Conservation (phyloP, 2,888 invertebrate genomes). For the Cosmorhoe ocellata region DNA sequence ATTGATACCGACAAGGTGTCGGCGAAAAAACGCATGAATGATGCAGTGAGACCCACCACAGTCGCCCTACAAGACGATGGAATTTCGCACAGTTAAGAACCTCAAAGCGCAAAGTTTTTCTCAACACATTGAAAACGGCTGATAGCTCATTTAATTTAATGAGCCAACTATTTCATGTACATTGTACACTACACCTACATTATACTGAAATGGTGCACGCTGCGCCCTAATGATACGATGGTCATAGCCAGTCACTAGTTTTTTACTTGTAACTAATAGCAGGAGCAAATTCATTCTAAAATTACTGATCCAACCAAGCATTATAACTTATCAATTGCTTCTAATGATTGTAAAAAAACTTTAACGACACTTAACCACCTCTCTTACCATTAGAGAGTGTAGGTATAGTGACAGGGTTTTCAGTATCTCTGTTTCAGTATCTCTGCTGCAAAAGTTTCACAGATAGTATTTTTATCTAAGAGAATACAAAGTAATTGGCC, state of each 20-base stretch:
- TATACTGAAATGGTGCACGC: slow-evolving; percentile 25
- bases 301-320: no score
- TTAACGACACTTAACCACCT: no score
- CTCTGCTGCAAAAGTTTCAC: no score
- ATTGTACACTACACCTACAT: slow-evolving; percentile 19
- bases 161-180: slow-evolving; percentile 49
- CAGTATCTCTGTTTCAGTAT: no score
- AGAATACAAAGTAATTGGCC: no score
- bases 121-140: slow-evolving; percentile 60
- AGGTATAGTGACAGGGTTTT: no score
- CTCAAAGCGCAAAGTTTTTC: slow-evolving; percentile 70
- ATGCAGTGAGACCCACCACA: slow-evolving; percentile 75
- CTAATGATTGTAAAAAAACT: no score
- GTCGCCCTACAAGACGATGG: slow-evolving; percentile 71
- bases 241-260: slow-evolving; percentile 5
- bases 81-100: slow-evolving; percentile 71
- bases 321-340: no score
- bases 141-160: slow-evolving; percentile 78
- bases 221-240: slow-evolving; percentile 15
- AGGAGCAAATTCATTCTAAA: neutral
- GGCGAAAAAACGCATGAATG: slow-evolving; percentile 77
- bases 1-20: slow-evolving; percentile 77
- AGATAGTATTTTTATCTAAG: no score
- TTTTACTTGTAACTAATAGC: neutral
- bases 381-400: no score